Evolutionary conservation across 2,888 invertebrate genomes (phyloP), one percentile per base, ranked within the genome.

Genomic region (Eupithecia abbreviata): DNA sequence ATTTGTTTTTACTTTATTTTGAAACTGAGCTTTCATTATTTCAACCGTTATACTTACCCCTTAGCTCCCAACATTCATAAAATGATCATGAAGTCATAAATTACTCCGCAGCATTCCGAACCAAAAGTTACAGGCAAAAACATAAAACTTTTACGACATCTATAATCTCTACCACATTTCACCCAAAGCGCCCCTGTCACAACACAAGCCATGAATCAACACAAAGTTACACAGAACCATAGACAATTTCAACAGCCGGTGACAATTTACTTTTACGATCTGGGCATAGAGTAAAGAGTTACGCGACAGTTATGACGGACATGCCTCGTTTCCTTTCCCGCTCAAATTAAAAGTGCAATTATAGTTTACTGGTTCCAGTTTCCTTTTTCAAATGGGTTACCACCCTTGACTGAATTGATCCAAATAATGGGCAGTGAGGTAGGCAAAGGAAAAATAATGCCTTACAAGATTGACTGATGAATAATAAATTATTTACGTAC

Each of bases 231-330:
- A 81, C 82, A 85, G 82, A 85, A 85, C 83, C 85, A 87, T 81
- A 84, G 87, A 87, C 87, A 88, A 84, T 90, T 90, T 88, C 90
- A 90, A 87, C 95, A 95, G 92, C 91, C 93, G 95, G 94, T 90
- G 93, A 93, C 95, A 91, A 93, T 95, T 93, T 91, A 92, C 85
- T 95, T 95, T 95, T 92, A 95, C 93, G 95, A 95, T 87, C 85
- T 86, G 87, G 85, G 90, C 90, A 85, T 90, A 90, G 90, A 90
- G 91, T 90, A 94, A 95, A 94, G 95, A 95, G 94, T 95, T 95
- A 94, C 89, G 91, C 84, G 94, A 94, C 95, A 92, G 92, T 95
- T 89, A 95, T 93, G 90, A 93, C 94, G 91, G 91, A 90, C 93
- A 90, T 86, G 89, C 83, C 89, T 88, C 89, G 88, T 90, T 90